Percentiles rank a stretch among this genome's conserved stretches.
These are phyloP conservation scores for Rhinella marina DNA, from an alignment of 2,797 vertebrate species.

Conservation along the genomic window DNA sequence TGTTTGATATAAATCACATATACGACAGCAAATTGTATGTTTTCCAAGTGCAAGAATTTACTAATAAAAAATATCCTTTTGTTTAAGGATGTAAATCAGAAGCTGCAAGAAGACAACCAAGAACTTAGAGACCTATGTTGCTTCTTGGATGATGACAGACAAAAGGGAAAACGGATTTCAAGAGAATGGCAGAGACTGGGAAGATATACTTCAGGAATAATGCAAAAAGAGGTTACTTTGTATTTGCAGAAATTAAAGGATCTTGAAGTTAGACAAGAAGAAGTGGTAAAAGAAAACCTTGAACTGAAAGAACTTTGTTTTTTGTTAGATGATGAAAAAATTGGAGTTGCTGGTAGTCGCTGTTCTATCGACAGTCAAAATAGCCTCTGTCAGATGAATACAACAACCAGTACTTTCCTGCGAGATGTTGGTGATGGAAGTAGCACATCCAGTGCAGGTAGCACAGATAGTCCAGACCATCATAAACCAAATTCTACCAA, in stretches of 20 bases:
- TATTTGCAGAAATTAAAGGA: slow-evolving; percentile 94
- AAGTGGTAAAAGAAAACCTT: slow-evolving; percentile 90
- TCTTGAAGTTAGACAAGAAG: slow-evolving; percentile 88
- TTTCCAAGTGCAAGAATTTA: slow-evolving; percentile 21
- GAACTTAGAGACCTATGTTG: slow-evolving; percentile 95
- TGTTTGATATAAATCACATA: slow-evolving; percentile 16
- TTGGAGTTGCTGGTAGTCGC: slow-evolving; percentile 79
- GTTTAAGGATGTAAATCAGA: slow-evolving; percentile 94
- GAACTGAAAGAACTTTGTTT: slow-evolving; percentile 93
- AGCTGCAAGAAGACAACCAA: slow-evolving; percentile 96
- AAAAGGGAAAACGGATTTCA: slow-evolving; percentile 93
- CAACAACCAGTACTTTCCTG: slow-evolving; percentile 73
- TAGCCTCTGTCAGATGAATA: slow-evolving; percentile 82
- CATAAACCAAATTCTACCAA: slow-evolving; percentile 76
- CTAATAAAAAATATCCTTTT: slow-evolving; percentile 57
- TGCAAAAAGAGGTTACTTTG: slow-evolving; percentile 92
- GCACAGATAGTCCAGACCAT: slow-evolving; percentile 91
- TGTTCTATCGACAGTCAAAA: slow-evolving; percentile 90
- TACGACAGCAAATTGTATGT: background rate
- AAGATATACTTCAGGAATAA: slow-evolving; percentile 86
- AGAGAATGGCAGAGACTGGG: slow-evolving; percentile 96
- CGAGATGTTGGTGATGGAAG: slow-evolving; percentile 93
- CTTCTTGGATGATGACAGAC: slow-evolving; percentile 94
- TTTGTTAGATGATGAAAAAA: slow-evolving; percentile 91
- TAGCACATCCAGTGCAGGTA: slow-evolving; percentile 91